Conservation (phyloP, 2,797 vertebrate species). For the Spheniscus humboldti region DNA sequence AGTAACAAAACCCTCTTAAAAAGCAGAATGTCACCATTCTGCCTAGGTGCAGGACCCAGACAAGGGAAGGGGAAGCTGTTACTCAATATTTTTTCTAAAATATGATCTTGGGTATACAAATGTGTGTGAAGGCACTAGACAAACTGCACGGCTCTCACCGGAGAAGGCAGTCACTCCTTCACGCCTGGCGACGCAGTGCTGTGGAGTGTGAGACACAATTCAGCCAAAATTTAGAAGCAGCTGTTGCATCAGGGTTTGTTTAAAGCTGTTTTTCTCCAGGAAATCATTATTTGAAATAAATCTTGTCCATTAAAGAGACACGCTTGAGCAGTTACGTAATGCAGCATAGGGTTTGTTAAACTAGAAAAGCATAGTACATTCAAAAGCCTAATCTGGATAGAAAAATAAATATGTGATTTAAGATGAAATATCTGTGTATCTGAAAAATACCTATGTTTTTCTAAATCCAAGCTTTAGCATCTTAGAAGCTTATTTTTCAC, state of each 20-base stretch:
- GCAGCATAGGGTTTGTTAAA: neutral
- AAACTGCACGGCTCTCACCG: neutral
- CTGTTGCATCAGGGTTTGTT: neutral
- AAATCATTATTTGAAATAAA: slow-evolving; percentile 21
- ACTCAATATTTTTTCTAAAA: neutral
- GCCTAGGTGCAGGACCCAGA: neutral
- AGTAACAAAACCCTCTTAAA: neutral
- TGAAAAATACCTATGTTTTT: neutral
- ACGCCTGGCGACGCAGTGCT: accelerated
- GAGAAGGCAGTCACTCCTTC: neutral
- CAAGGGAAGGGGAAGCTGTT: neutral
- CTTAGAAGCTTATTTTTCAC: neutral
- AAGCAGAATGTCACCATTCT: neutral
- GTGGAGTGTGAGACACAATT: neutral
- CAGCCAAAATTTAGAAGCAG: neutral
- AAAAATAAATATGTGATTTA: neutral
- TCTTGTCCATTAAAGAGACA: neutral
- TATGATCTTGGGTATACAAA: neutral
- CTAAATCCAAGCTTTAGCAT: neutral
- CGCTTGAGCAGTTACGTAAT: neutral
- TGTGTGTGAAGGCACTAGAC: neutral
- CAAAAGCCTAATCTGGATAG: slow-evolving; percentile 1
- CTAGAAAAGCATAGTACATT: neutral
- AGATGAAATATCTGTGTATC: neutral
- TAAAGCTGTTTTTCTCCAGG: neutral